Base-by-base conservation (phyloP, 2,888 invertebrate species). In the Stenurella melanura region DNA sequence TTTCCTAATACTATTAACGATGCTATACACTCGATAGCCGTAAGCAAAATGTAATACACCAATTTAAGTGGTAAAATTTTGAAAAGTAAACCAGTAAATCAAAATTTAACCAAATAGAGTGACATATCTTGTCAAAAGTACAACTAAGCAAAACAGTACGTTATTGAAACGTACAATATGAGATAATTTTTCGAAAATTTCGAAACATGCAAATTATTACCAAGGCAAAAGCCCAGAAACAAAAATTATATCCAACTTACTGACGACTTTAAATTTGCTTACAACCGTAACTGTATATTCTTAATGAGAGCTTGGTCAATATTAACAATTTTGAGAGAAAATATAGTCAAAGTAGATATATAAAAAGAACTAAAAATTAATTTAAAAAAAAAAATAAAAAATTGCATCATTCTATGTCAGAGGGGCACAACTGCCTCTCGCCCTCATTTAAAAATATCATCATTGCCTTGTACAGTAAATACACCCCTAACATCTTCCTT, bases 391-490 rank as follows among this genome's bases (percentile, higher is more conserved):
- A 38, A 38, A 38, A 38, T 15, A n/a, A 56, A 56, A 56, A 56
- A 56, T 18, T 2, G 17, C 18, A 19, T 58, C 12, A 85, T 80
- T 88, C 91, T 82, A 94, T 92, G 90, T 96, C 95, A 77, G 92
- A 92, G 18, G 97, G 96, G 83, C 94, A 92, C 73, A 98, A 90
- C 87, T 97, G 97, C 56, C 97, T 91, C 88, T 98, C 98, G 0
- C 98, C 98, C 88, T 98, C 97, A 67, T 94, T 92, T 76, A 97
- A 89, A 87, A 96, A 95, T 79, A 97, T 96, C 83, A 93, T 91
- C 93, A 96, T 93, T 0, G 97, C 95, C 89, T 95, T 96, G 83
- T 94, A 93, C 12, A 98, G 90, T 12, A 98, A 90, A 82, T 94
- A 95, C 71, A 94, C 92, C 0, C 98, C 98, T 15, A 97, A 90